Conservation (phyloP, 2,797 vertebrate species). For the Myotis vivesi region DNA sequence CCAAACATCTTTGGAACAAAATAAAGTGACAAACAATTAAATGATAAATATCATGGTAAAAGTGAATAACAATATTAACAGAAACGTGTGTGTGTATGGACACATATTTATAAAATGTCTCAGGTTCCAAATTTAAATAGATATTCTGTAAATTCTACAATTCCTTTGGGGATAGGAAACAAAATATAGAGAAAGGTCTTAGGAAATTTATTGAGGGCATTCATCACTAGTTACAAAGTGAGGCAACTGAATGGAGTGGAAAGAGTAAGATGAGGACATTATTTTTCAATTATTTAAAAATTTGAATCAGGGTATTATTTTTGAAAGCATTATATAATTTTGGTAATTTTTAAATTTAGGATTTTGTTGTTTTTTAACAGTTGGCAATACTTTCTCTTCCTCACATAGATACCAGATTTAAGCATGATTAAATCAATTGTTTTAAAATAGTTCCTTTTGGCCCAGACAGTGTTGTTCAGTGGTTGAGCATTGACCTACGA, state of each 20-base stretch:
- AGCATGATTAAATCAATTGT: background rate
- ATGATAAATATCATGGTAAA: background rate
- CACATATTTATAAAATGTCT: background rate
- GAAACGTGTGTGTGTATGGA: background rate
- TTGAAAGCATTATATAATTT: background rate
- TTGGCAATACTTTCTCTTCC: background rate
- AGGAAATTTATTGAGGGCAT: background rate
- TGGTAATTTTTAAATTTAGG: background rate
- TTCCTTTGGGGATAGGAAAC: background rate
- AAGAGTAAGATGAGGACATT: background rate
- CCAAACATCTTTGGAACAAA: background rate
- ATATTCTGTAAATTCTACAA: background rate
- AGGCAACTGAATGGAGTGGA: background rate
- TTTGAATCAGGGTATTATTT: background rate
- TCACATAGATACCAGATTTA: background rate
- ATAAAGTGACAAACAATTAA: background rate
- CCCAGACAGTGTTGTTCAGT: no score
- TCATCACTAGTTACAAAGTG: background rate
- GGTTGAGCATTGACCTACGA: no score
- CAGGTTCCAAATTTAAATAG: background rate
- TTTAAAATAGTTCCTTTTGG: background rate
- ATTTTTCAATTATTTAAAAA: background rate
- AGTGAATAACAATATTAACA: background rate
- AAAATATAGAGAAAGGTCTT: background rate
- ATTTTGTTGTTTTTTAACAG: background rate